Conservation (phyloP, 2,113 vertebrate genomes). For the Steatornis caripensis region DNA sequence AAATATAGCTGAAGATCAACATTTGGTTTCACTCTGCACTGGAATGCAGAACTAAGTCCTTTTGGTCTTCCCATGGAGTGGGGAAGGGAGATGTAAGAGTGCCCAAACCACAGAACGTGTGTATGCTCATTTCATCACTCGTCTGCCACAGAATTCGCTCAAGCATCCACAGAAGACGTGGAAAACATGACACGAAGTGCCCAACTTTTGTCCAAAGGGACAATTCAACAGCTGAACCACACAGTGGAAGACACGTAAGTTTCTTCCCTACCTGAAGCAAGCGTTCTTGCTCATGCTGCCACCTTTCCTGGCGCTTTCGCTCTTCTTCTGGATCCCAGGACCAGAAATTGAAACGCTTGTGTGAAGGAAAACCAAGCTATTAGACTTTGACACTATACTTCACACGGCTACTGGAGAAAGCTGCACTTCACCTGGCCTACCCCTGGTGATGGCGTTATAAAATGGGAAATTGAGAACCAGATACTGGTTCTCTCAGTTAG, state of each 20-base stretch:
- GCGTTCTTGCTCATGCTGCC: constrained; percentile 96
- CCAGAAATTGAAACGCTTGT: constrained; percentile 85
- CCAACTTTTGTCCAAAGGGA: not conserved
- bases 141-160: not conserved
- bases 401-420: not conserved
- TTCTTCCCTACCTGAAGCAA: constrained; percentile 86
- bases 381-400: not conserved
- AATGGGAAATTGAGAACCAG: not conserved
- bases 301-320: constrained; percentile 90
- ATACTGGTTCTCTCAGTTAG: not conserved
- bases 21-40: not conserved
- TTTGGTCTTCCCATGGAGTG: not conserved
- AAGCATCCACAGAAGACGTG: not conserved
- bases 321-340: constrained; percentile 97
- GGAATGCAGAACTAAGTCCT: not conserved
- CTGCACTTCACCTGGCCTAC: not conserved
- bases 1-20: not conserved
- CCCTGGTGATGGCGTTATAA: accelerated
- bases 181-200: not conserved
- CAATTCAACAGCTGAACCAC: not conserved
- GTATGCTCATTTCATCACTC: not conserved
- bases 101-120: not conserved
- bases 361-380: constrained; percentile 49
- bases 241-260: not conserved
- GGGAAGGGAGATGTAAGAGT: not conserved